Base-by-base conservation (phyloP, 2,888 invertebrate genomes). In the Acrocera orbiculus region DNA sequence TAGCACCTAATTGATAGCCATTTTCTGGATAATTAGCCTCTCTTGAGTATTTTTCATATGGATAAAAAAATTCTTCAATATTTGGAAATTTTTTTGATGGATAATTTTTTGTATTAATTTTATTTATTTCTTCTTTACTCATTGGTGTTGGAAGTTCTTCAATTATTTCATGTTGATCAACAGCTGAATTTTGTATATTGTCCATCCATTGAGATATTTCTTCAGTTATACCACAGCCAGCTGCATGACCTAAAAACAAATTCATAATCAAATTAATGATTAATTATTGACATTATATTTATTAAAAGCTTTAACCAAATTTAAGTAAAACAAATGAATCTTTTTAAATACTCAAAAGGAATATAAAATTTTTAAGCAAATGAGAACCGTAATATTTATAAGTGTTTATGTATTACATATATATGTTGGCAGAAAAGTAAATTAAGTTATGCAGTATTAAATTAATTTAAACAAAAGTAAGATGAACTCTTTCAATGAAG, bases 181-280 rank as follows among this genome's bases (percentile, higher is more conserved):
- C 69, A 10, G 66, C 79, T 3, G 79, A 76, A 63, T 76, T 77
- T 58, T 89, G 89, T 46, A 93, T 74, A 46, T 70, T 69, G 49
- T 87, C 79, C 92, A 93, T 92, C 89, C 90, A 90, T 50, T 82
- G 76, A 44, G 77, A 73, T 42, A 83, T 73, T 46, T 86, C 81
- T 44, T 86, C 85, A 27, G 77, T 86, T 46, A 86, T 76, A 35
- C 89, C 90, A 54, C 90, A 90, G 17, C 87, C 87, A 35, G 76
- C 76, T 29, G 76, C 73, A 59, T 81, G 82, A 50, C 83, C 87
- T 82, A 55, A 40, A 51, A 47, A 38, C 39, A 34, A 42, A 42
- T 43, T 40, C 34, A 32, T 39, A 29, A 39, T 27, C 35, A 28
- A 27, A 19, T 13, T 38, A 19, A 14, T 16, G 11, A 9, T 35